phyloP scores from a whole-genome alignment of 2,888 invertebrate genomes.

The Gibbula magus region DNA sequence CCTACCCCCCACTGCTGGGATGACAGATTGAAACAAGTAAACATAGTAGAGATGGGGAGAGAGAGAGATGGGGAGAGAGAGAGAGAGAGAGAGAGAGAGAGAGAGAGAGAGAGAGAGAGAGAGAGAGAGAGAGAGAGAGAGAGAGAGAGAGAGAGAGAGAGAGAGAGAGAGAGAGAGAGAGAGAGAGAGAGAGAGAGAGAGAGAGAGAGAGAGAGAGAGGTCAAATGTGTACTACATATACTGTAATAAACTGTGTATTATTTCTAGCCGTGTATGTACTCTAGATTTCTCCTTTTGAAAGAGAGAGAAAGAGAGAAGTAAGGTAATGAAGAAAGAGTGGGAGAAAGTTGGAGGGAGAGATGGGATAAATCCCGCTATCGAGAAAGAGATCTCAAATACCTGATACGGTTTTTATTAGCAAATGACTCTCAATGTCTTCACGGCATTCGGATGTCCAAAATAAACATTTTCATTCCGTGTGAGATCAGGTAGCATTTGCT shows the following conservation, averaged over 20 bases:
- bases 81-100: background rate
- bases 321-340: background rate
- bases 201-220: background rate
- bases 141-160: background rate
- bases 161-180: background rate
- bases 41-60: background rate
- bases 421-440: background rate
- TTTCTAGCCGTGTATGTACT: too few species aligned
- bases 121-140: constrained; percentile 10
- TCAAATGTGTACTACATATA: too few species aligned
- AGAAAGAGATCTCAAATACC: too few species aligned
- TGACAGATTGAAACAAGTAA: background rate
- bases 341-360: background rate
- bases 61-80: background rate
- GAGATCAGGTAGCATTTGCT: background rate
- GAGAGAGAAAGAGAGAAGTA: background rate
- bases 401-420: background rate
- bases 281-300: too few species aligned
- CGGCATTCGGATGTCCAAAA: constrained; percentile 10
- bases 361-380: background rate
- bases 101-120: background rate
- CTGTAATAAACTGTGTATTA: too few species aligned
- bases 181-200: background rate
- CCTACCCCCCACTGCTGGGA: too few species aligned
- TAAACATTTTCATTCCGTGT: constrained; percentile 2